phyloP scores from a whole-genome alignment of 2,797 vertebrate species.

The Enteromius treurensis region DNA sequence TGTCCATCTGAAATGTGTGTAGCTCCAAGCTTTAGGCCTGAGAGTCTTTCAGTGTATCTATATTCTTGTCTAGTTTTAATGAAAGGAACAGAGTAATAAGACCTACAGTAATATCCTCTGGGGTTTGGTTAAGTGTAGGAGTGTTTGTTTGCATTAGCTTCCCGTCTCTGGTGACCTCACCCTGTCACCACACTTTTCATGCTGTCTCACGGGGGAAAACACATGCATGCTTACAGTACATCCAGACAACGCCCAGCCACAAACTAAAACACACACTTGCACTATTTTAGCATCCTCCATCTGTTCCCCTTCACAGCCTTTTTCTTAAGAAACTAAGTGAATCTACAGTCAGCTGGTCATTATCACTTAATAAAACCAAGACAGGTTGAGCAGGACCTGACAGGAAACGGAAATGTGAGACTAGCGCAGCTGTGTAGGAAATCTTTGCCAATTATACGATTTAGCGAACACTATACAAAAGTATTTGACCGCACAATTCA shows the following conservation, averaged over 20 bases:
- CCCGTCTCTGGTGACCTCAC: conserved; percentile 50
- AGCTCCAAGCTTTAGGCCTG: conserved; percentile 45
- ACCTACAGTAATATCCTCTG: conserved; percentile 8
- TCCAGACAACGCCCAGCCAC: conserved; percentile 44
- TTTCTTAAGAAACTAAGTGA: conserved; percentile 14
- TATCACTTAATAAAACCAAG: conserved; percentile 16
- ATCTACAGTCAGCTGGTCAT: conserved; percentile 3
- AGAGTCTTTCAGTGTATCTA: conserved; percentile 55
- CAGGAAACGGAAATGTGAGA: not conserved
- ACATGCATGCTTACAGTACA: conserved; percentile 30
- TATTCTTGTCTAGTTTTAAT: conserved; percentile 51
- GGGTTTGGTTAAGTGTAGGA: conserved; percentile 45
- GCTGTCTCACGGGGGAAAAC: conserved; percentile 43
- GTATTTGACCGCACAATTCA: not conserved
- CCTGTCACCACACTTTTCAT: conserved; percentile 50
- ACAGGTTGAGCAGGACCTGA: not conserved
- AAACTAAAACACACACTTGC: conserved; percentile 36
- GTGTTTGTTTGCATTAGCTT: conserved; percentile 43
- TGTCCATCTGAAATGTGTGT: conserved; percentile 32
- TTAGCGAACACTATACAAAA: not conserved
- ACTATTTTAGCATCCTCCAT: conserved; percentile 36
- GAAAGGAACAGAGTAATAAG: conserved; percentile 36
- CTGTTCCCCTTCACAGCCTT: conserved; percentile 33
- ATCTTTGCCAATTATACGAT: not conserved
- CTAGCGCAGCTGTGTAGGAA: not conserved